phyloP scores from a whole-genome alignment of 2,888 invertebrate species.

The Metopia argyrocephala region DNA sequence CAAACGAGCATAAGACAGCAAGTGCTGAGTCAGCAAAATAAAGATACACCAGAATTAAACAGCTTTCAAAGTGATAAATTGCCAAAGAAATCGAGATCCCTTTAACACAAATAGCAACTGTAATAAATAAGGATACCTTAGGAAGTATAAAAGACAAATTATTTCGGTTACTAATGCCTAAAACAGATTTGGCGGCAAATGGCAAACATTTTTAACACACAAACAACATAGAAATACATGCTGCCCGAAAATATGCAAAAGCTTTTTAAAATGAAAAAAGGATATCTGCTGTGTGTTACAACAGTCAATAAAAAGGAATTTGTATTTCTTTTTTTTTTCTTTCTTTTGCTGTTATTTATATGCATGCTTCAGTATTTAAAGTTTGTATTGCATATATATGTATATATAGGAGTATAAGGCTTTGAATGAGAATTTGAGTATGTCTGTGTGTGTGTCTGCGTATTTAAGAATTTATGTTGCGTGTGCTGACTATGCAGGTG shows the following conservation, averaged over 20 bases:
- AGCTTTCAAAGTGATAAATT: slow-evolving; percentile 35
- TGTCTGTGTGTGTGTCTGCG: background rate
- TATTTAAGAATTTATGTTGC: background rate
- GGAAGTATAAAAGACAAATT: slow-evolving; percentile 13
- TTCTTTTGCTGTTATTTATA: background rate
- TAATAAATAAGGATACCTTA: background rate
- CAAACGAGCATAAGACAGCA: background rate
- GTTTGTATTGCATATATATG: too few relatives aligned
- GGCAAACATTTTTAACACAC: background rate
- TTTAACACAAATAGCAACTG: background rate
- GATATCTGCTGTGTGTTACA: too few relatives aligned
- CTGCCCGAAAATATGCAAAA: background rate
- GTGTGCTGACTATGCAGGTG: slow-evolving; percentile 31
- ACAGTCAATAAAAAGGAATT: background rate
- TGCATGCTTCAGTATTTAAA: too few relatives aligned
- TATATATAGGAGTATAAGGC: background rate
- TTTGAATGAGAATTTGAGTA: background rate
- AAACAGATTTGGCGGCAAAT: slow-evolving; percentile 11
- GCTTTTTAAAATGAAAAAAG: too few relatives aligned
- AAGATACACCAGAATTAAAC: slow-evolving; percentile 4
- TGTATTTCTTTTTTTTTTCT: background rate
- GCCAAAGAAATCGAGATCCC: background rate
- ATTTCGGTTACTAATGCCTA: background rate
- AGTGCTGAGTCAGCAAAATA: background rate
- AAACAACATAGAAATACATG: background rate